Evolutionary conservation across 2,888 invertebrate genomes (phyloP), one percentile per base, ranked within the genome.

Genomic region (Chirona hameri): DNA sequence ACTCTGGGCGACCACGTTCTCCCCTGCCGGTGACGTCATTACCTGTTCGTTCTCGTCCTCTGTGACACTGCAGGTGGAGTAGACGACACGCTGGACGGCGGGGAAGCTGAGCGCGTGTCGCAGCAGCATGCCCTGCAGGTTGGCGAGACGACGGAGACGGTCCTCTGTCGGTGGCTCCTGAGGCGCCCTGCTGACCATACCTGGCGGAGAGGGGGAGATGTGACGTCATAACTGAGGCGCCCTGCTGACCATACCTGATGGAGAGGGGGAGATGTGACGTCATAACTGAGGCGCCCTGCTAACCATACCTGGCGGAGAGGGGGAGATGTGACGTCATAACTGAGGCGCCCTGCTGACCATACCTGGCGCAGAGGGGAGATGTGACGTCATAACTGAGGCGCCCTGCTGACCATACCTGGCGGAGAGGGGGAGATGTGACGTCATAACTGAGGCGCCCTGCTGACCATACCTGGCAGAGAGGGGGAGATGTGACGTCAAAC

Each of bases 11-110:
- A n/a, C n/a, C n/a, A 7, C 65, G 7, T 21, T 12, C 65, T 3
- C 65, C 27, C 7, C 27, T 4, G 7, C 65, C 27, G n/a, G 9
- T 27, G 10, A 9, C n/a, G n/a, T 15, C 18, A 12, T 91, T 0
- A 99, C 98, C 85, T 92, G 90, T 88, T 99, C 99, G 87, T 99
- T 99, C 89, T 98, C 98, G 88, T 95, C 93, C 0, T 92, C 91
- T 87, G 94, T 91, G 18, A 96, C 86, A 0, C 99, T 99, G 87
- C 99, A 99, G 0, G 99, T 99, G 69, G 98, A 99, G 88, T 99
- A 99, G 5, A 98, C 94, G 27, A 99, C 92, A 83, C 93, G 90
- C 87, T 95, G 93, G 0, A 93, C 95, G 83, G 91, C 91, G 0
- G 97, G 95, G 88, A 97, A 98, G 24, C 91, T 91, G 88, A 99